phyloP scores from a whole-genome alignment of 2,797 vertebrate genomes.

The Molossus molossus region DNA sequence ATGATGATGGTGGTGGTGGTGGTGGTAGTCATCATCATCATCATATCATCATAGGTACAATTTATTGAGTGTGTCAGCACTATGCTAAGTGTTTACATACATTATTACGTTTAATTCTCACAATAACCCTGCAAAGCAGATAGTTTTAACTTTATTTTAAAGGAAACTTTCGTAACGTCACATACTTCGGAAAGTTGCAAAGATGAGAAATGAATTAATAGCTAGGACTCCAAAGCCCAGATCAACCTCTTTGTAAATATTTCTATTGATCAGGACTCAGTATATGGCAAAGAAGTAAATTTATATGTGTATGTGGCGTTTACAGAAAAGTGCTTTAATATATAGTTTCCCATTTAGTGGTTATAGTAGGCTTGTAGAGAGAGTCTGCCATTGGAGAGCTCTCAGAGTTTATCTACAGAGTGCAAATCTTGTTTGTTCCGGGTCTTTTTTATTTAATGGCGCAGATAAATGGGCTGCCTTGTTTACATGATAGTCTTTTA shows the following conservation, averaged over 20 bases:
- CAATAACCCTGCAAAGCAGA: not conserved
- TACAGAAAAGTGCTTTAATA: not conserved
- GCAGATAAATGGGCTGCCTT: not conserved
- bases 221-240: not conserved
- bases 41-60: not conserved
- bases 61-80: conserved; percentile 11
- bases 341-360: not conserved
- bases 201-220: not conserved
- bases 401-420: not conserved
- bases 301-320: conserved; percentile 33
- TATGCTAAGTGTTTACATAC: not conserved
- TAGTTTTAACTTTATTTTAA: conserved; percentile 59
- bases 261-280: not conserved
- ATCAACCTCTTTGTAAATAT: not conserved
- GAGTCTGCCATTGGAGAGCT: conserved; percentile 8
- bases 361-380: not conserved
- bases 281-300: not conserved
- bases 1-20: not conserved
- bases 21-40: not conserved
- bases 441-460: not conserved
- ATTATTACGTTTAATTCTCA: conserved; percentile 39
- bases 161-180: conserved; percentile 54
- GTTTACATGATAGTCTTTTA: conserved; percentile 23
- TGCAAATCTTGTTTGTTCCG: conserved; percentile 10
- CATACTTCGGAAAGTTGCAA: not conserved